phyloP scores from a whole-genome alignment of 2,797 vertebrate genomes.

The Manis pentadactyla region DNA sequence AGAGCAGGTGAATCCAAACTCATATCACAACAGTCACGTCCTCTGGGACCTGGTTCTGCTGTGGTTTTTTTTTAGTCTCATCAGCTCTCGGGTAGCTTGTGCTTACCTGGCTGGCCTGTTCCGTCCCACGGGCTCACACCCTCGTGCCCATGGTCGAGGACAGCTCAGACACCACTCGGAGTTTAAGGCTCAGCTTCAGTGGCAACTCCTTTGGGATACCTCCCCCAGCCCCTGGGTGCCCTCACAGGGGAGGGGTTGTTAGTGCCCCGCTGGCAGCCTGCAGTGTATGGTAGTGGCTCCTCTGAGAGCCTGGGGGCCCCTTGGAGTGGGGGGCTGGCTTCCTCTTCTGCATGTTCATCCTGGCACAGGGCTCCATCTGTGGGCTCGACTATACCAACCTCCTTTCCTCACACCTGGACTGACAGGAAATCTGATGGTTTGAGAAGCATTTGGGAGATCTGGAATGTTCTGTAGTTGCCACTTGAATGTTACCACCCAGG shows the following conservation, averaged over 20 bases:
- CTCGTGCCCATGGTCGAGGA: rapidly evolving
- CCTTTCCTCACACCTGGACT: neutral
- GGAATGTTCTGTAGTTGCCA: neutral
- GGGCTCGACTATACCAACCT: neutral
- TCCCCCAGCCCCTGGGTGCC: neutral
- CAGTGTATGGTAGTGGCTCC: rapidly evolving
- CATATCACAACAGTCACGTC: neutral
- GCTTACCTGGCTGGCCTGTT: neutral
- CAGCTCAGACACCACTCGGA: neutral
- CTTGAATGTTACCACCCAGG: neutral
- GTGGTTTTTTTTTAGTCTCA: neutral
- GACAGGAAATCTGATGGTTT: neutral
- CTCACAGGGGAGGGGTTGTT: neutral
- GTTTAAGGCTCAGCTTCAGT: neutral
- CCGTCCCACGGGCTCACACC: rapidly evolving
- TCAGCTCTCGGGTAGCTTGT: neutral
- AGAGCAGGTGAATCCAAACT: neutral
- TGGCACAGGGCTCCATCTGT: neutral
- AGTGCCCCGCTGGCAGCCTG: neutral
- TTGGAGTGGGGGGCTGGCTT: neutral
- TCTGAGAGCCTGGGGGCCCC: neutral
- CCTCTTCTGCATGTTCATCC: neutral
- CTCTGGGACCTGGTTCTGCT: neutral
- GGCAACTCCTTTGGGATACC: rapidly evolving
- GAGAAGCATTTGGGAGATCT: neutral